phyloP scores from a whole-genome alignment of 1,140 invertebrate genomes.

The Pogonomyrmex barbatus region DNA sequence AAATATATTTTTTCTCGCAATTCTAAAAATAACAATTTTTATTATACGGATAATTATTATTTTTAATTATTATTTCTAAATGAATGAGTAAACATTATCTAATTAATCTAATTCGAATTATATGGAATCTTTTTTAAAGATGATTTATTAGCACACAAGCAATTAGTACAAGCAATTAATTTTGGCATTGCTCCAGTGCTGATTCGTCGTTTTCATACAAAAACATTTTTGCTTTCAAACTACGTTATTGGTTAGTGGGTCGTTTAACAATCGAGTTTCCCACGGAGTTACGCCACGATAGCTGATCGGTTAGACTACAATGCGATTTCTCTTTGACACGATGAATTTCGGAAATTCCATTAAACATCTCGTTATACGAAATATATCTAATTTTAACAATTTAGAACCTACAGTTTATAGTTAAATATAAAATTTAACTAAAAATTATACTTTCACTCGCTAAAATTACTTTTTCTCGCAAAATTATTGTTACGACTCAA shows the following conservation, averaged over 20 bases:
- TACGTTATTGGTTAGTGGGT: background rate
- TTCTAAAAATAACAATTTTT: conserved; percentile 35
- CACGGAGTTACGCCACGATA: conserved; percentile 14
- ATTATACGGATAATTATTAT: background rate
- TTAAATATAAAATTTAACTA: conserved; percentile 26
- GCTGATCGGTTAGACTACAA: conserved; percentile 34
- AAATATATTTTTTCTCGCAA: background rate
- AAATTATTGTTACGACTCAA: background rate
- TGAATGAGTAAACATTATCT: background rate
- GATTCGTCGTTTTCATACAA: background rate
- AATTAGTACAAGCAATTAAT: conserved; percentile 18
- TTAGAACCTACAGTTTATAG: background rate
- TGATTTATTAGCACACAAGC: background rate
- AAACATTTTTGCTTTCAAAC: conserved; percentile 29
- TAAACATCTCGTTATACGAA: conserved; percentile 3
- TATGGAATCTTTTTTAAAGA: background rate
- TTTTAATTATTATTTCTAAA: conserved; percentile 9
- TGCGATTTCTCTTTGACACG: conserved; percentile 28
- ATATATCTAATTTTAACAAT: conserved; percentile 26
- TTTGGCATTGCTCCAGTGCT: background rate
- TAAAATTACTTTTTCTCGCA: background rate
- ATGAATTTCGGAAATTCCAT: conserved; percentile 44
- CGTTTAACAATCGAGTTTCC: conserved; percentile 36
- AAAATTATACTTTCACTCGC: background rate
- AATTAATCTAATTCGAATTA: conserved; percentile 3